These are phyloP conservation scores for Noctua pronuba DNA, from an alignment of 2,888 invertebrate genomes.

Conservation along the genomic window DNA sequence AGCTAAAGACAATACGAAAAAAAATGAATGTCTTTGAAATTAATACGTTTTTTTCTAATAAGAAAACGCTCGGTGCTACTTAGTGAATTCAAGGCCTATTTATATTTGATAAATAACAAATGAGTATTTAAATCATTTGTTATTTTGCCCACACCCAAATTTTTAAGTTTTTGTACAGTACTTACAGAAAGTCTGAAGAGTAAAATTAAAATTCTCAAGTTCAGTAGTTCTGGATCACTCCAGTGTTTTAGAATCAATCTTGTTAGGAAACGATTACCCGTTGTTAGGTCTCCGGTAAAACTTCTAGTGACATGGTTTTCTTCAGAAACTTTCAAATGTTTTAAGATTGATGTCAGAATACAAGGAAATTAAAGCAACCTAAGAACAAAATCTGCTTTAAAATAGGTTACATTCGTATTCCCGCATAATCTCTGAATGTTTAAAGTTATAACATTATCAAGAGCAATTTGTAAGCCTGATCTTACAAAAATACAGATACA, in stretches of 20 bases:
- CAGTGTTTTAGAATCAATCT: constrained; percentile 53
- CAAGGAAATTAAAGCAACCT: constrained; percentile 65
- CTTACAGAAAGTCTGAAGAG: constrained; percentile 46
- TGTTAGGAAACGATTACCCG: constrained; percentile 49
- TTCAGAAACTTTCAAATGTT: constrained; percentile 82
- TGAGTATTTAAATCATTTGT: constrained; percentile 57
- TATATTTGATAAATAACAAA: constrained; percentile 41
- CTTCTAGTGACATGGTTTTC: constrained; percentile 79
- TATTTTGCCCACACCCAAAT: constrained; percentile 50
- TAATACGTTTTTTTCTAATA: neutral
- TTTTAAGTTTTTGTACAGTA: constrained; percentile 42
- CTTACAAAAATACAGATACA: constrained; percentile 38
- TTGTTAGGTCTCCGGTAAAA: constrained; percentile 60
- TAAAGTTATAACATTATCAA: constrained; percentile 71
- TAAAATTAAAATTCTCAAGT: constrained; percentile 43
- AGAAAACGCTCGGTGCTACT: constrained; percentile 15
- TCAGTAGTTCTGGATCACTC: constrained; percentile 33
- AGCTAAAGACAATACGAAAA: neutral
- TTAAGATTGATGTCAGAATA: constrained; percentile 81
- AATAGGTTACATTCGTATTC: constrained; percentile 69
- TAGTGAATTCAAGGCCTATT: constrained; percentile 48
- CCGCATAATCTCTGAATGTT: constrained; percentile 80
- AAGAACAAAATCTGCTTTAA: constrained; percentile 43
- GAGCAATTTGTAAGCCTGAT: constrained; percentile 69
- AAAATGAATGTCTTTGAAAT: neutral